Evolutionary conservation across 30 jellyfish, hydroid and myxozoan species (phyloP), one percentile per base, ranked within the genome.

Genomic region (Chrysaora quinquecirrha): DNA sequence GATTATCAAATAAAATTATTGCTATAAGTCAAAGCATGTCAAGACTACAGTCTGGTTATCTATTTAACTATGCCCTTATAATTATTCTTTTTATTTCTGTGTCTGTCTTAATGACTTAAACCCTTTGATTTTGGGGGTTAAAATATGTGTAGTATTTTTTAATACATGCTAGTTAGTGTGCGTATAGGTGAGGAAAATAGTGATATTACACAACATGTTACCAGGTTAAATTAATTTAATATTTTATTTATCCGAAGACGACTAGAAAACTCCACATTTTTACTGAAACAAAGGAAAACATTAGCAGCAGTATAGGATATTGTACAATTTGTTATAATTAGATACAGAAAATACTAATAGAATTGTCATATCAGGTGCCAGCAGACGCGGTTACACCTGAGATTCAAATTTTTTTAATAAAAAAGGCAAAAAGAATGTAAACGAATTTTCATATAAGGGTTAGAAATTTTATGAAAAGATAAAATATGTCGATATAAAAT

Each of bases 271-370:
- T 24, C 95, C 95, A 85, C 87, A 58, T 63, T 76, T 85, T 76
- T 22, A 74, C 91, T 85, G 95, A 75, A 85, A 65, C 87, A 85
- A 85, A 63, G 92, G 58, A 62, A 76, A 64, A 64, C 16, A 33
- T 28, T 2, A 21, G 72, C 95, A 85, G 95, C 95, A 85, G 95
- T 85, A 85, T 54, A 85, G 95, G 60, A 85, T 62, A 58, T 62
- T 85, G 83, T 85, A 64, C 95, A 74, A 85, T 85, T 62, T 60
- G 63, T 38, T 43, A 6, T 76, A n/a, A n/a, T 76, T 75, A 61
- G 95, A 85, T 64, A 85, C 83, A 69, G 92, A 66, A 50, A 72
- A 29, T 43, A 16, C 23, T 21, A 2, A 19, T 19, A 30, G 64
- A 23, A 18, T 61, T 81, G 92, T 81, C 92, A 14, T 34, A 81